Base-by-base conservation (phyloP, 2,113 vertebrate species). In the Micronisus gabar region DNA sequence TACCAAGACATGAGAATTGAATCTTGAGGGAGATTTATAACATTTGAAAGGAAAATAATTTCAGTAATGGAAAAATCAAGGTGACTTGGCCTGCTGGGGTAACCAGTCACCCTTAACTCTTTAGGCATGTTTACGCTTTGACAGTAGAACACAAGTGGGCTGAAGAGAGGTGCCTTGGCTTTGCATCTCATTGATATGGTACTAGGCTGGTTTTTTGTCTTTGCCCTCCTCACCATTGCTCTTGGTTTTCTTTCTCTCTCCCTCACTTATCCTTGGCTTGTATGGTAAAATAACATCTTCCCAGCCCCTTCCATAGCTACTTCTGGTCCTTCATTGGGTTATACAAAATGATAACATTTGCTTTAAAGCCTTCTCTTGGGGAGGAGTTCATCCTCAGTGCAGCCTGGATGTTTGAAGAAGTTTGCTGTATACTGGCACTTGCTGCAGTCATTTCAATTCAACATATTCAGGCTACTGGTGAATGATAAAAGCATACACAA, bases 181-280 rank as follows among this genome's bases (percentile, higher is more conserved):
- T 53, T 41, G 19, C 17, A 1, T 27, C 43, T 30, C 56, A 2
- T 19, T 6, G 1, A 5, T 7, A 3, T 2, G 8, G 4, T 9
- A 3, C 26, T 7, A 9, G 63, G 40, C n/a, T 91, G 32, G 1
- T 3, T 45, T 50, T 52, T n/a, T 34, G 8, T 18, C 45, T 43
- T 43, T 21, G 25, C 20, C 29, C 16, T 41, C 36, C 63, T 61
- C 15, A 0, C 6, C 29, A 20, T 3, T 47, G n/a, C 17, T 78
- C 1, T 20, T 66, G 25, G 3, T 67, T 43, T 45, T 16, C 26
- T 73, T 65, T 58, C 67, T 75, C 27, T 47, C 34, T 47, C 50
- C 29, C 45, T 72, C 43, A 4, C 30, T 82, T 38, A 32, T 12
- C 18, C 11, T 55, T 48, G 55, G 16, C 22, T 79, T 10, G 4